Conservation (phyloP, 2,113 vertebrate genomes). For the Neolamprologus toae region DNA sequence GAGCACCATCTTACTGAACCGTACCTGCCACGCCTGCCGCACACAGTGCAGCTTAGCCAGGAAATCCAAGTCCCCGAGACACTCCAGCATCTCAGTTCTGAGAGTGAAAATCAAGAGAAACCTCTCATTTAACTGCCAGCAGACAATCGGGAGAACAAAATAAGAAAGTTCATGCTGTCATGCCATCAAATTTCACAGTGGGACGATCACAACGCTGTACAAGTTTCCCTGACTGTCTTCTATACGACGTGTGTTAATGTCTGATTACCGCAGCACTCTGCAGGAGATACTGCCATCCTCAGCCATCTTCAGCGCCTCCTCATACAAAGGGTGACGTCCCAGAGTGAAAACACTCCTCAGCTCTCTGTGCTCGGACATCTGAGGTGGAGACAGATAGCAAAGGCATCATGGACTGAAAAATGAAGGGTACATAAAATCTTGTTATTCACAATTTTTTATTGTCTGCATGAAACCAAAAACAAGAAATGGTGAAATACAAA, state of each 20-base stretch:
- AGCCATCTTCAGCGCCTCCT: conserved; percentile 88
- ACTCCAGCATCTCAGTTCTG: conserved; percentile 93
- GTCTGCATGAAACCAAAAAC: neutral
- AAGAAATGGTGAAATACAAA: neutral
- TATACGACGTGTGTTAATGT: neutral
- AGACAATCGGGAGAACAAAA: neutral
- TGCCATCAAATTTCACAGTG: neutral
- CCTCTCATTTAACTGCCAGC: neutral
- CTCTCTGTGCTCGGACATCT: conserved; percentile 85
- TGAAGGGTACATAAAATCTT: neutral
- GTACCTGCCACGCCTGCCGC: conserved; percentile 93
- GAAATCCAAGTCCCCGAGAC: conserved; percentile 88
- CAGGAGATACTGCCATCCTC: conserved; percentile 91
- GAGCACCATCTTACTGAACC: neutral
- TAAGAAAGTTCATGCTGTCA: neutral
- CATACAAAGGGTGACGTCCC: conserved; percentile 82
- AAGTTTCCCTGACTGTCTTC: neutral
- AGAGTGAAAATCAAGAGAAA: neutral
- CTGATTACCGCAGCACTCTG: conserved; percentile 81
- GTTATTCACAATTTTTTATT: neutral
- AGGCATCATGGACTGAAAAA: neutral
- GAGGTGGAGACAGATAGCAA: neutral
- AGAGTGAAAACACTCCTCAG: conserved; percentile 57
- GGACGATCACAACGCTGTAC: neutral
- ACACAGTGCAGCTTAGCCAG: conserved; percentile 94